Conservation (phyloP, 2,888 invertebrate species). For the Harpagoxenus sublaevis region DNA sequence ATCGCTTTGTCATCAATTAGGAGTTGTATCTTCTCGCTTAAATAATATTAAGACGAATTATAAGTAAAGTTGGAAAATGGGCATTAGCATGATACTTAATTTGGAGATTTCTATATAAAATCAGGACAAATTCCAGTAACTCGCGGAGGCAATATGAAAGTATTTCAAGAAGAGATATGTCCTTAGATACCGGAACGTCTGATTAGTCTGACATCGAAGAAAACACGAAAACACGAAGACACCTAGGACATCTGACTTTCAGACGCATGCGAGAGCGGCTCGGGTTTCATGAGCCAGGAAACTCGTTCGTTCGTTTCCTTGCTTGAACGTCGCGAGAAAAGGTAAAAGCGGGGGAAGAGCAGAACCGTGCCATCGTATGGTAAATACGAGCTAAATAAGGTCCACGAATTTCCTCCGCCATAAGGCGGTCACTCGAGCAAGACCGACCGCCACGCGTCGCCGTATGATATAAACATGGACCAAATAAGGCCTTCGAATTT, state of each 20-base stretch:
- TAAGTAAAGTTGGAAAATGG: background rate
- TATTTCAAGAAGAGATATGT: constrained; percentile 3
- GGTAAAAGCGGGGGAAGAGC: constrained; percentile 64
- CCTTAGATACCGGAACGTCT: background rate
- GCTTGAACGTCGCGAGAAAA: constrained; percentile 44
- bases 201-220: constrained; percentile 28
- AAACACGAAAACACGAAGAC: constrained; percentile 57
- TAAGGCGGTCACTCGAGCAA: constrained; percentile 44
- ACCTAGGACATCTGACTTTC: constrained; percentile 61
- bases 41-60: background rate
- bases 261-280: constrained; percentile 58
- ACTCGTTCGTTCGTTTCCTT: constrained; percentile 69
- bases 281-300: constrained; percentile 68
- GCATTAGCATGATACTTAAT: background rate
- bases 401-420: constrained; percentile 22
- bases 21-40: background rate
- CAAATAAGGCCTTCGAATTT: constrained; percentile 34
- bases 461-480: constrained; percentile 25
- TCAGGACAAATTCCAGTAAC: background rate
- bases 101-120: background rate
- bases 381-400: constrained; percentile 38
- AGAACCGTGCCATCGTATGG: constrained; percentile 52
- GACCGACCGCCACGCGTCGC: background rate
- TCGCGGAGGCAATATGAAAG: background rate
- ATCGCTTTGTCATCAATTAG: background rate